Percentiles rank a stretch among this genome's conserved stretches.
These are phyloP conservation scores for Ligdia adustata DNA, from an alignment of 2,888 invertebrate genomes.

Conservation along the genomic window DNA sequence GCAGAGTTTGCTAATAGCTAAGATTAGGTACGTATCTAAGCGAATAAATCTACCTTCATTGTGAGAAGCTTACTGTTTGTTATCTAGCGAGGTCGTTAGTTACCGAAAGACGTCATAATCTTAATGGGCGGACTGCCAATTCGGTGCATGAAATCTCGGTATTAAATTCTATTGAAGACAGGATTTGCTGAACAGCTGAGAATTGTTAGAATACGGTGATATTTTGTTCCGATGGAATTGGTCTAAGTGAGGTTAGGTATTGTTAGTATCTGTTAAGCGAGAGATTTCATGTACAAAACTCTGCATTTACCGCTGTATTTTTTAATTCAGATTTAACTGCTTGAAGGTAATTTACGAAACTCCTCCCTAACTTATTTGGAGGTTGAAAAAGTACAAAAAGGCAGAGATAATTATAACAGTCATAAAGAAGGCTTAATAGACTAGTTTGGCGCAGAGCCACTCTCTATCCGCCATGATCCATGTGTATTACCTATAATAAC, in stretches of 20 bases:
- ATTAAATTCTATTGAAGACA: constrained; percentile 22
- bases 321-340: too few species aligned
- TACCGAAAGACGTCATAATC: constrained; percentile 28
- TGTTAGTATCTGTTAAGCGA: too few species aligned
- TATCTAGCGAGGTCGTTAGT: constrained; percentile 29
- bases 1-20: constrained; percentile 24
- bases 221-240: too few species aligned
- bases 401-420: constrained; percentile 10
- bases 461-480: constrained; percentile 16
- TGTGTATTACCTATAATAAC: constrained; percentile 34
- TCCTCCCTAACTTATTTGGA: too few species aligned
- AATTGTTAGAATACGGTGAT: background rate
- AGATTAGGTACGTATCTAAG: constrained; percentile 29
- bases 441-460: constrained; percentile 26
- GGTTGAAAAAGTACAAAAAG: too few species aligned
- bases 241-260: too few species aligned
- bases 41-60: constrained; percentile 32
- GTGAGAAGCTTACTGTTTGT: constrained; percentile 23
- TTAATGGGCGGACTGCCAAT: constrained; percentile 31
- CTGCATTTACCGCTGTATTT: too few species aligned
- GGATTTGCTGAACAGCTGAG: constrained; percentile 1
- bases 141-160: constrained; percentile 20
- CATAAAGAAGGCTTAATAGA: constrained; percentile 10
- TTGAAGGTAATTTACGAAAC: too few species aligned
- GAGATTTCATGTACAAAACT: too few species aligned